Percentiles rank a stretch among this genome's conserved stretches.
These are phyloP conservation scores for Dendrolimus houi DNA, from an alignment of 2,888 invertebrate genomes.

Conservation along the genomic window DNA sequence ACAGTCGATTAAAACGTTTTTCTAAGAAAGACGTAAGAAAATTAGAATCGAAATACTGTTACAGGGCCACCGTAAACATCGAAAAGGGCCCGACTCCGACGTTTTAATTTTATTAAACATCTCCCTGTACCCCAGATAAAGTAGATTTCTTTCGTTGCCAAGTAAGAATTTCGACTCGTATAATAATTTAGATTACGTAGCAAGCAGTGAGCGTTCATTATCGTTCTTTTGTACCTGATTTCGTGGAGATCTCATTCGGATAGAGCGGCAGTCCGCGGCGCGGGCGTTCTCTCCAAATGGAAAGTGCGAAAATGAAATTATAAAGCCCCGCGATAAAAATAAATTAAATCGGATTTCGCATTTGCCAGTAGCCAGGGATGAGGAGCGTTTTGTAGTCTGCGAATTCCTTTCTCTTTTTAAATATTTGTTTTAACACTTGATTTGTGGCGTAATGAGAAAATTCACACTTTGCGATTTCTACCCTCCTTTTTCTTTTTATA, in stretches of 20 bases:
- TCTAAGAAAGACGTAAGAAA: slow-evolving; percentile 32
- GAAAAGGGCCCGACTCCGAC: slow-evolving; percentile 51
- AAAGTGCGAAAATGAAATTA: slow-evolving; percentile 78
- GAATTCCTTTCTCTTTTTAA: slow-evolving; percentile 69
- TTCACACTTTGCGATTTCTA: slow-evolving; percentile 61
- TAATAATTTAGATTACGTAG: slow-evolving; percentile 77
- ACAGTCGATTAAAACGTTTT: slow-evolving; percentile 34
- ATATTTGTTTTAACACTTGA: slow-evolving; percentile 74
- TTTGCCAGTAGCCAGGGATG: slow-evolving; percentile 69
- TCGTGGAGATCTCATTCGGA: slow-evolving; percentile 75
- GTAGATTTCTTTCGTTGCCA: slow-evolving; percentile 71
- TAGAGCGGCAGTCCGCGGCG: slow-evolving; percentile 70
- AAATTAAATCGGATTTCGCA: slow-evolving; percentile 76
- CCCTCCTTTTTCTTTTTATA: slow-evolving; percentile 35
- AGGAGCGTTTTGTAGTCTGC: slow-evolving; percentile 66
- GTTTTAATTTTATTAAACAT: slow-evolving; percentile 73
- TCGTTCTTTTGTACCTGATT: slow-evolving; percentile 77
- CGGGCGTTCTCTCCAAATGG: slow-evolving; percentile 70
- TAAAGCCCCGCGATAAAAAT: slow-evolving; percentile 76
- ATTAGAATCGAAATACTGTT: slow-evolving; percentile 59
- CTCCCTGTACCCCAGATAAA: slow-evolving; percentile 64
- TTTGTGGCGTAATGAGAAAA: slow-evolving; percentile 72
- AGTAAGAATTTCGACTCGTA: slow-evolving; percentile 73
- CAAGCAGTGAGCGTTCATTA: slow-evolving; percentile 76
- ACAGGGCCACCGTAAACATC: slow-evolving; percentile 54